Conservation (phyloP, 2,888 invertebrate species). For the Pterostichus niger region DNA sequence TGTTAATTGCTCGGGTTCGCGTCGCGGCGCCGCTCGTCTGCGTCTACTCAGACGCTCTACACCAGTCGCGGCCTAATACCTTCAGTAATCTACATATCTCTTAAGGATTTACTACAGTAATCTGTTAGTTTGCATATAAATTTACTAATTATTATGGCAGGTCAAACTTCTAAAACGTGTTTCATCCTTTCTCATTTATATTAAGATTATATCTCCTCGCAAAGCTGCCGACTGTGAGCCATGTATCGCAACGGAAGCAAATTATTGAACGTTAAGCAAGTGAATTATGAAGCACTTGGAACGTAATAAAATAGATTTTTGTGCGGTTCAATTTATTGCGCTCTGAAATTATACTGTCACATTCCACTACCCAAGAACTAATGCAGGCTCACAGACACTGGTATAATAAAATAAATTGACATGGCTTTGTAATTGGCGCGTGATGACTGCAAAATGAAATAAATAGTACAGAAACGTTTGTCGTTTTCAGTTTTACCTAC, state of each 20-base stretch:
- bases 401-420: too few species aligned
- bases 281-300: constrained; percentile 48
- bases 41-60: background rate
- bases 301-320: constrained; percentile 41
- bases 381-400: too few species aligned
- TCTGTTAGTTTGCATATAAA: constrained; percentile 66
- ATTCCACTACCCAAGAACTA: too few species aligned
- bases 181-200: constrained; percentile 60
- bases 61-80: constrained; percentile 44
- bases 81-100: constrained; percentile 64
- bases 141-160: constrained; percentile 65
- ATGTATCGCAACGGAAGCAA: constrained; percentile 26
- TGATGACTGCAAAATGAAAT: too few species aligned
- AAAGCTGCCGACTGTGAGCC: constrained; percentile 9
- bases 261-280: constrained; percentile 39
- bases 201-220: constrained; percentile 53
- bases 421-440: too few species aligned
- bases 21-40: background rate
- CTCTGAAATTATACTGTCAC: constrained; percentile 12
- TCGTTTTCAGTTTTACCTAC: too few species aligned
- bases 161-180: constrained; percentile 62
- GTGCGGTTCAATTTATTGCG: constrained; percentile 27
- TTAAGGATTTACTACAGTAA: constrained; percentile 63
- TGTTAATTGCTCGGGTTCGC: constrained; percentile 33
- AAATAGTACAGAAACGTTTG: too few species aligned